Base-by-base conservation (phyloP, 2,888 invertebrate species). In the Pristionchus fissidentatus region DNA sequence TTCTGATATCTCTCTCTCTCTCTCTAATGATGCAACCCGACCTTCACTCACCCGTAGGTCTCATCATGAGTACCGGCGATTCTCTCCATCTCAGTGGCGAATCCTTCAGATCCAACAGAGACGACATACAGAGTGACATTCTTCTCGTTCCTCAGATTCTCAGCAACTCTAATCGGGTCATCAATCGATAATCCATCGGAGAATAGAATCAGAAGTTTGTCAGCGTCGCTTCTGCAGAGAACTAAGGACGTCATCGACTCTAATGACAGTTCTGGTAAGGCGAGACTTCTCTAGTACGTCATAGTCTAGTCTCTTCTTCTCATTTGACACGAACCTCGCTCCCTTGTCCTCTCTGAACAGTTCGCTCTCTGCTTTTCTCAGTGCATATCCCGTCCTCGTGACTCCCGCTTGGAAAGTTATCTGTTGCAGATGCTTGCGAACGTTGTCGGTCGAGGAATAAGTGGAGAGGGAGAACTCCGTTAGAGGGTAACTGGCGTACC, bases 101-200 rank as follows among this genome's bases (percentile, higher is more conserved):
- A 91, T 57, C 90, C 90, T 32, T 90, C 90, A 60, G 86, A 86
- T 19, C 88, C 88, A 7, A 92, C 88, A 77, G 87, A 88, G 35
- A 90, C 90, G 55, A 90, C 87, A 83, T 88, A 91, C 46, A 92
- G 90, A 80, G 88, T 90, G 13, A 92, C 90, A 32, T 83, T 70
- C 85, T 84, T 85, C 85, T 70, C 86, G 26, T 77, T 57, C 15
- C 92, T 57, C 41, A 92, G 83, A n/a, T 88, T 84, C 29, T 88
- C 86, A 0, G 90, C 88, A 7, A 89, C 85, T 77, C 87, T 86
- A 0, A 87, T 81, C n/a, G 91, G 91, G 84, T 92, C 90, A 82
- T 92, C 92, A 84, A 92, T 88, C 22, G 90, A 89, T 29, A 90
- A 84, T 8, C 91, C 92, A 83, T 92, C 91, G 10, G 92, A 89